Conservation (phyloP, 2,113 vertebrate species). For the Baryphthengus martii region DNA sequence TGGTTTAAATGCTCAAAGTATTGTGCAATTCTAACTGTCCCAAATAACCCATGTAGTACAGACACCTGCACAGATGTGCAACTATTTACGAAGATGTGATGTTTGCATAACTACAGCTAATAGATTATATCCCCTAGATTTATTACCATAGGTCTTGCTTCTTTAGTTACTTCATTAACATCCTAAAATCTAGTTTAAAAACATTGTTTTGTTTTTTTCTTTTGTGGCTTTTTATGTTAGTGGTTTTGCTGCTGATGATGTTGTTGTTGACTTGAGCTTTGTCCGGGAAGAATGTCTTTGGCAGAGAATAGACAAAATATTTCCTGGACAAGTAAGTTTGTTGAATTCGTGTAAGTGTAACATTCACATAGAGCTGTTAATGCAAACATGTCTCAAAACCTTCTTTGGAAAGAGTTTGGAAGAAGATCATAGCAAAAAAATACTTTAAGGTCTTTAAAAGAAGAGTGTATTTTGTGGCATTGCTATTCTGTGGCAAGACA, state of each 20-base stretch:
- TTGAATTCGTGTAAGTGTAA: background rate
- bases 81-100: background rate
- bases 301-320: background rate
- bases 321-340: background rate
- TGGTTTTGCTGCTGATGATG: background rate
- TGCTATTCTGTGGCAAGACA: background rate
- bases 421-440: background rate
- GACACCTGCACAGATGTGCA: background rate
- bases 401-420: background rate
- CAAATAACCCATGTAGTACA: background rate
- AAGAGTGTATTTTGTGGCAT: background rate
- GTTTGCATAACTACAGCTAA: background rate
- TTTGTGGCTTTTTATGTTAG: background rate
- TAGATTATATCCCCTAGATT: background rate
- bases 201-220: rapidly evolving
- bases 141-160: background rate
- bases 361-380: background rate
- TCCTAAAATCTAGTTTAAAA: background rate
- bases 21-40: background rate
- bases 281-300: background rate
- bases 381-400: background rate
- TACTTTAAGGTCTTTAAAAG: background rate
- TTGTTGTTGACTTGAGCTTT: background rate
- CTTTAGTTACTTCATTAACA: background rate
- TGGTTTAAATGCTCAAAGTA: background rate